A percentile compares a stretch with the other conserved stretches of the same genome.
These are phyloP conservation scores for Pimephales promelas DNA, from an alignment of 2,113 vertebrate species.

Conservation along the genomic window DNA sequence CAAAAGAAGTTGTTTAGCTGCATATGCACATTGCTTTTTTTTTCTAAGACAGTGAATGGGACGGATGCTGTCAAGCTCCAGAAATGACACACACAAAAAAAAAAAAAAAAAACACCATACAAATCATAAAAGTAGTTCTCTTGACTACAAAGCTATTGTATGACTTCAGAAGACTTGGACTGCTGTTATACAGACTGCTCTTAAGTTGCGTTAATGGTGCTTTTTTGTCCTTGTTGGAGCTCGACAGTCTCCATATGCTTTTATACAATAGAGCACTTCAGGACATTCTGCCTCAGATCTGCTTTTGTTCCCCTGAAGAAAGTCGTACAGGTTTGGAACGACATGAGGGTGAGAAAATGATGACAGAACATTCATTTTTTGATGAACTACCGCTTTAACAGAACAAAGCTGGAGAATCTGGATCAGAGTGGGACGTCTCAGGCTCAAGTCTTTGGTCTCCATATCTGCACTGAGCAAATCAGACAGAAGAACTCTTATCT, in stretches of 20 bases:
- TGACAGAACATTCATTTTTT: slow-evolving; percentile 10
- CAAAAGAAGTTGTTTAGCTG: background rate
- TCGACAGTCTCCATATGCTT: background rate
- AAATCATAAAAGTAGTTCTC: slow-evolving; percentile 4
- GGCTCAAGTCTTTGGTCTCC: slow-evolving; percentile 19
- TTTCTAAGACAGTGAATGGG: background rate
- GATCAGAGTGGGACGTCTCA: background rate
- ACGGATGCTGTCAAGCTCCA: background rate
- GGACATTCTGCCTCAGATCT: slow-evolving; percentile 12
- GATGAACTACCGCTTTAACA: background rate
- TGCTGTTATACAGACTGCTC: background rate
- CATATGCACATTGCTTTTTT: background rate
- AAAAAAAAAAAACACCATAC: background rate
- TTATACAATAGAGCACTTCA: background rate
- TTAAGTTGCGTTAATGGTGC: background rate
- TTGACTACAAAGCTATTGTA: slow-evolving; percentile 3
- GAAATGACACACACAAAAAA: no score
- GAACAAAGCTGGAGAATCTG: slow-evolving; percentile 15
- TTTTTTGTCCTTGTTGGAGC: slow-evolving; percentile 2
- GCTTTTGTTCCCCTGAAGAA: background rate
- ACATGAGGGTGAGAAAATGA: slow-evolving; percentile 10
- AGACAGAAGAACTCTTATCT: slow-evolving; percentile 14
- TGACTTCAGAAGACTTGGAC: background rate
- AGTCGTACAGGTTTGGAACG: background rate
- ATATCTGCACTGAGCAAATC: slow-evolving; percentile 15